Conservation (phyloP, 2,113 vertebrate species). For the Psilopsiagon aymara region DNA sequence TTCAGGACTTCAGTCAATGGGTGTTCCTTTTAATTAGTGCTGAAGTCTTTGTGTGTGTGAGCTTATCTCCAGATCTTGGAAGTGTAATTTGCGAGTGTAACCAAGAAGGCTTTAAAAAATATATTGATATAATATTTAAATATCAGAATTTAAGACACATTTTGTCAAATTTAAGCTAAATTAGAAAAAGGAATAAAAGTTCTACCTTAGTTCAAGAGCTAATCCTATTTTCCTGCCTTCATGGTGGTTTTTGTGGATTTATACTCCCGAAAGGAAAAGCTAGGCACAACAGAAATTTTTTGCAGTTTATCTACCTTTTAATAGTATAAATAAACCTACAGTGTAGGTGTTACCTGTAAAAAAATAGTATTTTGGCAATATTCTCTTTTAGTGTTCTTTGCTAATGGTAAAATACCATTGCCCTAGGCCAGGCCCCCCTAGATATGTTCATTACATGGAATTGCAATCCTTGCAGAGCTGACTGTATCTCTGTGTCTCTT, state of each 20-base stretch:
- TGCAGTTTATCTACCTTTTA: background rate
- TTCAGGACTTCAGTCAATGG: background rate
- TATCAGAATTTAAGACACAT: background rate
- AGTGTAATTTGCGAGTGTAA: background rate
- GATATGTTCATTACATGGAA: background rate
- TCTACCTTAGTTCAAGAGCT: background rate
- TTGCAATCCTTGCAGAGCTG: background rate
- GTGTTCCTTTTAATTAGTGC: background rate
- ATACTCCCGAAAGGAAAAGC: background rate
- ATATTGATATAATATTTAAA: background rate
- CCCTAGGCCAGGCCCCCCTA: background rate
- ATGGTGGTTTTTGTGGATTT: background rate
- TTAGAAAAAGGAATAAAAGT: background rate
- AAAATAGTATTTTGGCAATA: background rate
- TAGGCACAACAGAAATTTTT: fast-evolving
- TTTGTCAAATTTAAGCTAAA: background rate
- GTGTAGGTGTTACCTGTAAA: background rate
- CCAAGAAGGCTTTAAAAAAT: background rate
- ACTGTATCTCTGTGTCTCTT: background rate
- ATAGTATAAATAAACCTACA: background rate
- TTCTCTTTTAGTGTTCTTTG: background rate
- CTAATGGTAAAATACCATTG: background rate
- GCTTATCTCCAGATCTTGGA: background rate
- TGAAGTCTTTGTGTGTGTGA: background rate
- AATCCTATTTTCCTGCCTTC: background rate